phyloP scores from a whole-genome alignment of 2,797 vertebrate species.

The Mionectes olivaceus region DNA sequence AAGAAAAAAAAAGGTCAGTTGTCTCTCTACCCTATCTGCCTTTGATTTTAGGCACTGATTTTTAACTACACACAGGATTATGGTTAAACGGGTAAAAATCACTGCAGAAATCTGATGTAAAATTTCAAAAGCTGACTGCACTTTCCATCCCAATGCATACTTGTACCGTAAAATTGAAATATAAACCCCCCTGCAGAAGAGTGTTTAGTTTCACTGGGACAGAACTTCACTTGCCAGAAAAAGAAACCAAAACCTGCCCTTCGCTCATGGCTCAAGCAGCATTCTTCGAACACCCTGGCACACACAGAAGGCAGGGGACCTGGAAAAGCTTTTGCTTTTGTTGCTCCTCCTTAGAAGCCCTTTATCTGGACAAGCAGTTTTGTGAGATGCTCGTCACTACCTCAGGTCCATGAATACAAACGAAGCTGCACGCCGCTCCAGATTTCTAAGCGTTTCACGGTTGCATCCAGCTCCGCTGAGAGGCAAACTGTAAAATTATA shows the following conservation, averaged over 20 bases:
- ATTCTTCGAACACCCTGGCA: background rate
- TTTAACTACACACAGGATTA: accelerated
- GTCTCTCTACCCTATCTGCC: too few relatives aligned
- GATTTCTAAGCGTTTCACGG: background rate
- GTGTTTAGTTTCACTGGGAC: background rate
- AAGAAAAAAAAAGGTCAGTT: background rate
- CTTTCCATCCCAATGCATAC: background rate
- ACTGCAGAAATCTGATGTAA: background rate
- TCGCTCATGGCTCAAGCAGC: accelerated
- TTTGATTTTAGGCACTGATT: background rate
- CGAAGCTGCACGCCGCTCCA: background rate
- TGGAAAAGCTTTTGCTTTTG: background rate
- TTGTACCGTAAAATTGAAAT: background rate
- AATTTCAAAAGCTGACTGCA: background rate
- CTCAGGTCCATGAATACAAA: accelerated
- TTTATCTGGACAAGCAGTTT: background rate
- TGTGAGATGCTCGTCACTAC: background rate
- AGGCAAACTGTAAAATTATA: accelerated
- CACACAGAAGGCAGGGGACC: accelerated
- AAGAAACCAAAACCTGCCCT: background rate
- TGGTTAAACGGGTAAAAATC: background rate
- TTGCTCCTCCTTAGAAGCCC: background rate
- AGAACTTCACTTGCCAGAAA: background rate
- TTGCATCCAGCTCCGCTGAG: background rate
- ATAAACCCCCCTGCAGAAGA: background rate